These are phyloP conservation scores for Cotesia vestalis DNA, from an alignment of 1,140 invertebrate genomes.

Conservation along the genomic window DNA sequence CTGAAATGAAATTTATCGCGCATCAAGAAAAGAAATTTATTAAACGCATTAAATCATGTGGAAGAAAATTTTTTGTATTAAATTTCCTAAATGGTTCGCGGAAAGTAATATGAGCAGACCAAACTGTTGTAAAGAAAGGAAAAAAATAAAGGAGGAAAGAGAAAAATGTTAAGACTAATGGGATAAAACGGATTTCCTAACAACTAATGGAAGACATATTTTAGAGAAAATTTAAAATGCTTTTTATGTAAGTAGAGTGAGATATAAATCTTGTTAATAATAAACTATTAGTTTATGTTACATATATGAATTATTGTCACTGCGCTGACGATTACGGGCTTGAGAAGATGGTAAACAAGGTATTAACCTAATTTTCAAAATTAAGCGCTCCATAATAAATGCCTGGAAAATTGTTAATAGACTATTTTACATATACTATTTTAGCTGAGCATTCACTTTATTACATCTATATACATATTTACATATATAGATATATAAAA, in stretches of 20 bases:
- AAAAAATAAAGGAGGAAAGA: neutral
- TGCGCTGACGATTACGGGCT: conserved; percentile 35
- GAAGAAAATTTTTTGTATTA: no score
- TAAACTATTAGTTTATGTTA: conserved; percentile 36
- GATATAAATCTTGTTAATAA: conserved; percentile 35
- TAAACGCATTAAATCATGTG: no score
- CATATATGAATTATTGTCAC: conserved; percentile 21
- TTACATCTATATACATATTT: neutral
- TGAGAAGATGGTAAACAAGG: conserved; percentile 48
- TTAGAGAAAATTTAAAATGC: neutral
- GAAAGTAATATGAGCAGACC: conserved; percentile 16
- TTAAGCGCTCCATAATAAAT: conserved; percentile 2
- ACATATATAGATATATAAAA: neutral
- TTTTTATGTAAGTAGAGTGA: conserved; percentile 17
- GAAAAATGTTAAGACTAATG: conserved; percentile 27
- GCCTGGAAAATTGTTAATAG: conserved; percentile 23
- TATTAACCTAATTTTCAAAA: conserved; percentile 49
- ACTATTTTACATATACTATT: neutral
- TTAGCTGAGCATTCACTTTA: no score
- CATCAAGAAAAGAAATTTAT: no score
- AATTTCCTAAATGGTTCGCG: no score
- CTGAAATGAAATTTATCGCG: no score
- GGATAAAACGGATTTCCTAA: neutral
- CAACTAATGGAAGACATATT: conserved; percentile 9
- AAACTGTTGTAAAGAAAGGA: neutral